These are phyloP conservation scores for Paraescarpia echinospica DNA, from an alignment of 1,140 invertebrate genomes.

Conservation along the genomic window DNA sequence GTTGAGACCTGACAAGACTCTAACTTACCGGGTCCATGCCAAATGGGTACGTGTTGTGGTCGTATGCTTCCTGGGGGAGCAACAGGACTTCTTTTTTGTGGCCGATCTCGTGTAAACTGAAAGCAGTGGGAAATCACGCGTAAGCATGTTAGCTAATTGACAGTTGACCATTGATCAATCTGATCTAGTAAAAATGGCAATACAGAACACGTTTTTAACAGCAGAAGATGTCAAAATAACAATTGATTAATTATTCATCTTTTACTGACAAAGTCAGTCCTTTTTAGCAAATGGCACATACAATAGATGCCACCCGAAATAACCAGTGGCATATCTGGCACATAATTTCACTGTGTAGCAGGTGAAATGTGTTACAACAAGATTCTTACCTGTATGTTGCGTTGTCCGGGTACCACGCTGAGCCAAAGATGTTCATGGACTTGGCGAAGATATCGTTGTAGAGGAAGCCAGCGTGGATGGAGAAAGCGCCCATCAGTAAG, in stretches of 20 bases:
- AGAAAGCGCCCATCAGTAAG: constrained; percentile 94
- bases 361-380: no score
- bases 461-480: constrained; percentile 94
- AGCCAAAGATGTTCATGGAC: constrained; percentile 91
- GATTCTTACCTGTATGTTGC: neutral
- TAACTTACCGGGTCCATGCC: constrained; percentile 77
- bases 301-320: neutral
- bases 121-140: neutral
- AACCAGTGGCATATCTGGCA: no score
- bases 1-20: neutral
- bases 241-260: no score
- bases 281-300: neutral
- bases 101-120: neutral
- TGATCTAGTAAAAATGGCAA: no score
- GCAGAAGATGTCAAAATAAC: no score
- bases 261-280: neutral
- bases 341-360: no score
- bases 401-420: constrained; percentile 69
- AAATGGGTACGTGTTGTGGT: constrained; percentile 75
- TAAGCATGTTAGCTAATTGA: no score
- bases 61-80: neutral
- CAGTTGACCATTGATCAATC: no score
- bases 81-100: neutral
- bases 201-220: no score
- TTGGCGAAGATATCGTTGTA: constrained; percentile 99